Evolutionary conservation across 2,888 invertebrate genomes (phyloP).

Genomic region (Apotomis betuletana): DNA sequence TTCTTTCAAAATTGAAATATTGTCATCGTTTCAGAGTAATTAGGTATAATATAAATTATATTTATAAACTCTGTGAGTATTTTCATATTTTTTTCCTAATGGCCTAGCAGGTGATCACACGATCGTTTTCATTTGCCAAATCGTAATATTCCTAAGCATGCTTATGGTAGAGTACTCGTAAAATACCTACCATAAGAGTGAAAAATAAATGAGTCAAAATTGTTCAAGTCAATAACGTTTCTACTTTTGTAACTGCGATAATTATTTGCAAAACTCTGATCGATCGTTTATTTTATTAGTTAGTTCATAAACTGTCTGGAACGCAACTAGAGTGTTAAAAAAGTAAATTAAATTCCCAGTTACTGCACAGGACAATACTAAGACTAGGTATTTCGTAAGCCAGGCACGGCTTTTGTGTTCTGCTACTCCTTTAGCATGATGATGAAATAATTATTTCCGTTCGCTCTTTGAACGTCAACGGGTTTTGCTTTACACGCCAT

Average conservation of each 20-base stretch:
- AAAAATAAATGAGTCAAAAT: no score
- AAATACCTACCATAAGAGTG: no score
- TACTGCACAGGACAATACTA: slow-evolving; percentile 48
- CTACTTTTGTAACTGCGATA: background rate
- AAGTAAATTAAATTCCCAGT: slow-evolving; percentile 58
- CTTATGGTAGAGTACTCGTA: no score
- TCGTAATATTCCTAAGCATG: no score
- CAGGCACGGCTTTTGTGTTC: slow-evolving; percentile 11
- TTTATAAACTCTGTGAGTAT: no score
- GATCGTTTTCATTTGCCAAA: no score
- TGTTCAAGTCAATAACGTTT: background rate
- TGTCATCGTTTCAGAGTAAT: no score
- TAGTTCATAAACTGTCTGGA: slow-evolving; percentile 47
- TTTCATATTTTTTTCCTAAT: no score
- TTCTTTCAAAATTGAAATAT: no score
- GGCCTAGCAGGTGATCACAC: no score
- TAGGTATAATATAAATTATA: no score
- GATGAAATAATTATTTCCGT: slow-evolving; percentile 1
- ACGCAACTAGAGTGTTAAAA: slow-evolving; percentile 53
- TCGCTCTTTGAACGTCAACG: background rate
- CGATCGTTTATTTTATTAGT: slow-evolving; percentile 47
- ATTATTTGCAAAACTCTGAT: background rate
- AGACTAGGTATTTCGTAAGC: slow-evolving; percentile 1
- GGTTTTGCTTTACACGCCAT: background rate
- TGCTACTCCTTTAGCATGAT: slow-evolving; percentile 7